Evolutionary conservation across 2,888 invertebrate genomes (phyloP), one percentile per base, ranked within the genome.

Genomic region (Hydroisotoma schaefferi): DNA sequence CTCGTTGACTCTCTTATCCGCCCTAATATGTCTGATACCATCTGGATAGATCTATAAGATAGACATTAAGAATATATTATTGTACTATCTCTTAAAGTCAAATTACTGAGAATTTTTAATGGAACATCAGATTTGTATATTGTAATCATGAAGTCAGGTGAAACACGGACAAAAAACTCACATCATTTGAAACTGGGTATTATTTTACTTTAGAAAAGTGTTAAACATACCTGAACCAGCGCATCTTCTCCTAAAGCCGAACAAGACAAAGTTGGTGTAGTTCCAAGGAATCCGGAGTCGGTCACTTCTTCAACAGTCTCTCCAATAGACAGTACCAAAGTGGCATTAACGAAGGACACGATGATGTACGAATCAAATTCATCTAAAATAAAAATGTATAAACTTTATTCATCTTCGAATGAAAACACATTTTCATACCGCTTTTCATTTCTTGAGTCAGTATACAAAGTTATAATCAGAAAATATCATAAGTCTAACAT

Each of bases 301-400:
- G 98, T 95, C 25, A 99, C 99, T 87, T 99, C 99, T 79, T 99
- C 99, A n/a, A 99, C 99, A 15, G 98, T 99, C 79, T 99, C 99
- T 72, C 99, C 99, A 77, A 99, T 99, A 74, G 95, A 95, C 75
- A 99, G 84, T 69, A 99, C 99, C 75, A 99, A 85, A 18, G 99
- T 99, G 73, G 99, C 99, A 77, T 90, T 90, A 68, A 95, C 91
- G 87, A 99, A 99, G 53, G 99, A 99, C 74, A 99, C 99, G 78
- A 99, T 94, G 83, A 99, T 99, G 83, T 98, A 99, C 55, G 98
- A 93, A 84, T 99, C 99, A 82, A 83, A 97, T 77, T 92, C 91
- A 83, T 98, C 97, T 95, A 87, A 12, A 73, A 73, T 18, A 5
- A 25, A 47, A 23, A 12, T 18, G 8, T 5, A 8, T 23, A 25